A percentile compares a stretch with the other conserved stretches of the same genome.
Conservation (phyloP, 2,113 vertebrate genomes). For the Gorsachius goisagi region DNA sequence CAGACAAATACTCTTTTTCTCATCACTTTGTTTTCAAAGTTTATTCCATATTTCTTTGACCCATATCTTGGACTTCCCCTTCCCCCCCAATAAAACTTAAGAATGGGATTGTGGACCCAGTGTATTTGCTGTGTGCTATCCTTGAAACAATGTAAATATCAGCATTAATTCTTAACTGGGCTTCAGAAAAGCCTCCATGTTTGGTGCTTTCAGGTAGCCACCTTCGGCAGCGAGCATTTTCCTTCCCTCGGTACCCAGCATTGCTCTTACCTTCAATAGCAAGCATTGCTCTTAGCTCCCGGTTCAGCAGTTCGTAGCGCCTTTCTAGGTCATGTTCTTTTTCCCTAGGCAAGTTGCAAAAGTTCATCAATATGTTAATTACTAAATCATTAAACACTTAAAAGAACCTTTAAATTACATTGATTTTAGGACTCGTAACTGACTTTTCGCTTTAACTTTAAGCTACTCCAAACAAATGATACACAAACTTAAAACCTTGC, state of each 20-base stretch:
- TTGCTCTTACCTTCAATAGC: conserved; percentile 97
- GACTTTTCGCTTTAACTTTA: conserved; percentile 91
- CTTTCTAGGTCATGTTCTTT: conserved; percentile 99
- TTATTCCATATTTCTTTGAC: neutral
- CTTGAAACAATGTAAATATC: neutral
- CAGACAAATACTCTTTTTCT: neutral
- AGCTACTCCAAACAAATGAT: conserved; percentile 98
- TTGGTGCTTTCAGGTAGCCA: neutral
- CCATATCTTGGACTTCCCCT: fast-evolving
- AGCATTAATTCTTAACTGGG: neutral
- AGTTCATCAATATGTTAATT: conserved; percentile 99
- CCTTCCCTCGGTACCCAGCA: conserved; percentile 88
- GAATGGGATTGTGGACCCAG: neutral
- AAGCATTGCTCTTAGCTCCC: conserved; percentile 95
- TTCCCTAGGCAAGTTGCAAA: conserved; percentile 96
- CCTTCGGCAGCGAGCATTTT: neutral
- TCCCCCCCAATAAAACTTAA: neutral
- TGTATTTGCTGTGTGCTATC: neutral
- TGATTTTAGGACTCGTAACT: conserved; percentile 86
- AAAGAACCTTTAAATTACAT: conserved; percentile 95
- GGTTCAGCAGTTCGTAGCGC: conserved; percentile 96
- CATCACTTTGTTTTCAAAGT: neutral
- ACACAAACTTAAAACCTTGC: conserved; percentile 79
- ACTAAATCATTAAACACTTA: conserved; percentile 99
- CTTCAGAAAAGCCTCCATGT: neutral